Percentiles rank a stretch among this genome's conserved stretches.
Evolutionary conservation across 2,113 vertebrate genomes (phyloP).

Genomic region (Oryzias woworae): DNA sequence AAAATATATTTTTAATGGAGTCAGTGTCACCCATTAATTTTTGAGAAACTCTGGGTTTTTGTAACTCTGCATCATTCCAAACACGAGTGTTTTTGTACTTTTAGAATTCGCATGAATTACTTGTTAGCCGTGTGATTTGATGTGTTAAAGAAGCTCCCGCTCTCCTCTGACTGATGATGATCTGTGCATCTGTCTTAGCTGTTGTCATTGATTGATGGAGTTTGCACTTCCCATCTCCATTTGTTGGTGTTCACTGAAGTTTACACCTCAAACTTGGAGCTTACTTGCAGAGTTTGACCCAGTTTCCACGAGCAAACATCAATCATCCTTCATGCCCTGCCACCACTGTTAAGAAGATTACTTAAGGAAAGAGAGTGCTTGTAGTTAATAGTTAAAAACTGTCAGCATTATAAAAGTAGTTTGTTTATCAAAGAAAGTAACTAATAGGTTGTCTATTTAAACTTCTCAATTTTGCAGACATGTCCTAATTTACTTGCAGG

Average conservation of each 20-base stretch:
- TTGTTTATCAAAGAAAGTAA: too few relatives aligned
- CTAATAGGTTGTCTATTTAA: too few relatives aligned
- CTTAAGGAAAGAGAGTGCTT: too few relatives aligned
- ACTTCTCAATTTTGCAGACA: too few relatives aligned
- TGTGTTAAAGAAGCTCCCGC: constrained; percentile 34
- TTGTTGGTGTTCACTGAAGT: constrained; percentile 27
- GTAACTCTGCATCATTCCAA: background rate
- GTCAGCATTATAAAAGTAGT: too few relatives aligned
- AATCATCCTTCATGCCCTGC: constrained; percentile 53
- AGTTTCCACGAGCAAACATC: constrained; percentile 56
- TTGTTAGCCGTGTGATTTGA: constrained; percentile 49
- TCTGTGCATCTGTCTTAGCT: constrained; percentile 52
- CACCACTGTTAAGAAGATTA: background rate
- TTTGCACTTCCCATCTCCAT: constrained; percentile 49
- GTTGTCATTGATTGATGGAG: constrained; percentile 75
- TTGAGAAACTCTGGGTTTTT: background rate
- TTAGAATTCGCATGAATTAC: constrained; percentile 12
- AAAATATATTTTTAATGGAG: background rate
- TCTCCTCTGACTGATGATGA: constrained; percentile 52
- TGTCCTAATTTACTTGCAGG: too few relatives aligned
- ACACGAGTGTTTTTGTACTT: background rate
- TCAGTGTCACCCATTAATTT: background rate
- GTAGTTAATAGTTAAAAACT: too few relatives aligned
- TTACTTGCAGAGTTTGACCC: constrained; percentile 41
- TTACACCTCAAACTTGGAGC: constrained; percentile 34